phyloP scores from a whole-genome alignment of 2,797 vertebrate species.

The Acanthopagrus latus region DNA sequence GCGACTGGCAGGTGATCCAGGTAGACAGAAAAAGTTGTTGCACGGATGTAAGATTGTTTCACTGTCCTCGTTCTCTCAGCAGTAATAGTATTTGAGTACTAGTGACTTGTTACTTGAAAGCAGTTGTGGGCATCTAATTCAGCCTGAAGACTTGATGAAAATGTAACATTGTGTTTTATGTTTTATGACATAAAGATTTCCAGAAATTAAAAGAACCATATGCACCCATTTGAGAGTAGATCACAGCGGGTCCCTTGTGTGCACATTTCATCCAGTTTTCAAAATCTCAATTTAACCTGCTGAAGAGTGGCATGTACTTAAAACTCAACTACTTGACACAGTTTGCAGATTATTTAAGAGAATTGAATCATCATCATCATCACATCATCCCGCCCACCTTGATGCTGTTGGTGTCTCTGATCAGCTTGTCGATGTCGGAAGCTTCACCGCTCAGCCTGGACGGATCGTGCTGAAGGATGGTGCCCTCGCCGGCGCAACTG shows the following conservation, averaged over 20 bases:
- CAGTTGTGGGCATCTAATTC: background rate
- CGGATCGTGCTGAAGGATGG: slow-evolving; percentile 94
- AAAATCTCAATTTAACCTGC: background rate
- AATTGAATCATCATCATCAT: background rate
- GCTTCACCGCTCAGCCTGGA: slow-evolving; percentile 91
- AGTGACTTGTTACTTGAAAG: background rate
- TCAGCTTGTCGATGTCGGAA: slow-evolving; percentile 92
- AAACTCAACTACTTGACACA: background rate
- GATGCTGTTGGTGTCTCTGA: slow-evolving; percentile 92
- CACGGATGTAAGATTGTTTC: background rate
- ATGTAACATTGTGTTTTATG: no score
- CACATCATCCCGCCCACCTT: slow-evolving; percentile 80
- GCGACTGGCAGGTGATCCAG: background rate
- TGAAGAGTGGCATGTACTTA: background rate
- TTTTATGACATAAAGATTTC: background rate
- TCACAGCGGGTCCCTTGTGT: background rate
- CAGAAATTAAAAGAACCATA: background rate
- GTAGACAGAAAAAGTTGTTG: background rate
- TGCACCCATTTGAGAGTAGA: background rate
- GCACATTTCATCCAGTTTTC: background rate
- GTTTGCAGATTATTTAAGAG: background rate
- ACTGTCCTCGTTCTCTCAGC: background rate
- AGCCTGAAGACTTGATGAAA: background rate
- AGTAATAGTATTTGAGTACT: background rate
- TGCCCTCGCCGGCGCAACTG: slow-evolving; percentile 95